Percentiles rank a stretch among this genome's conserved stretches.
Conservation (phyloP, 2,888 invertebrate genomes). For the Drosophila imparisetae region DNA sequence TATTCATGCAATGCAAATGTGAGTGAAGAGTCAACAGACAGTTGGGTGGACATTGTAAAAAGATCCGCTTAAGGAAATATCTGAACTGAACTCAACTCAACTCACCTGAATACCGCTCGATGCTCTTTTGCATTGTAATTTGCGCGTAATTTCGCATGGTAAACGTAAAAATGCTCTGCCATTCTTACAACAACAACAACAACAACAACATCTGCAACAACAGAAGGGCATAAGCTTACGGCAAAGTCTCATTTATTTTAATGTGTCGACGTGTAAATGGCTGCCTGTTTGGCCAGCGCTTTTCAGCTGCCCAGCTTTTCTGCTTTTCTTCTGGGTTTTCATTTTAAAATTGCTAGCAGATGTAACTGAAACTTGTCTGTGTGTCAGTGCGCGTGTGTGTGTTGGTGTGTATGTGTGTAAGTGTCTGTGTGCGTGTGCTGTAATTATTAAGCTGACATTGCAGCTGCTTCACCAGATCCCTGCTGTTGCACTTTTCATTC, state of each 20-base stretch:
- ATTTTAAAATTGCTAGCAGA: constrained; percentile 63
- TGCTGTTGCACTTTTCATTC: constrained; percentile 56
- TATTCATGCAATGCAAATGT: constrained; percentile 49
- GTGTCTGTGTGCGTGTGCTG: constrained; percentile 31
- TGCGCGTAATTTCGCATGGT: constrained; percentile 73
- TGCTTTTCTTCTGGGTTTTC: constrained; percentile 35
- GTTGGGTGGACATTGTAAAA: constrained; percentile 2
- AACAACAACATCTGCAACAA: constrained; percentile 30
- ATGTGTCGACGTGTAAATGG: constrained; percentile 76
- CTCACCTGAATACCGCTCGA: constrained; percentile 30
- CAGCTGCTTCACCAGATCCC: constrained; percentile 46
- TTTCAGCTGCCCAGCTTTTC: constrained; percentile 50
- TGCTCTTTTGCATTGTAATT: constrained; percentile 73
- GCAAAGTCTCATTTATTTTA: constrained; percentile 79
- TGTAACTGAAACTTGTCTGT: constrained; percentile 48
- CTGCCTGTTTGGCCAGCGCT: constrained; percentile 57
- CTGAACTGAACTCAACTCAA: constrained; percentile 18
- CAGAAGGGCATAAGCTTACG: constrained; percentile 58
- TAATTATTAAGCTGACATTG: constrained; percentile 77
- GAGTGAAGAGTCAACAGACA: constrained; percentile 28
- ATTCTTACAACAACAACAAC: constrained; percentile 44
- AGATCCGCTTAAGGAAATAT: constrained; percentile 33
- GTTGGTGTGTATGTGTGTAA: constrained; percentile 17
- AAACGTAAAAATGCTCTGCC: constrained; percentile 64
- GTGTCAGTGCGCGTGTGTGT: constrained; percentile 17